Evolutionary conservation across 92 coral and sea anemone genomes (phyloP), one percentile per base, ranked within the genome.

Genomic region (Phenganax subtilis): DNA sequence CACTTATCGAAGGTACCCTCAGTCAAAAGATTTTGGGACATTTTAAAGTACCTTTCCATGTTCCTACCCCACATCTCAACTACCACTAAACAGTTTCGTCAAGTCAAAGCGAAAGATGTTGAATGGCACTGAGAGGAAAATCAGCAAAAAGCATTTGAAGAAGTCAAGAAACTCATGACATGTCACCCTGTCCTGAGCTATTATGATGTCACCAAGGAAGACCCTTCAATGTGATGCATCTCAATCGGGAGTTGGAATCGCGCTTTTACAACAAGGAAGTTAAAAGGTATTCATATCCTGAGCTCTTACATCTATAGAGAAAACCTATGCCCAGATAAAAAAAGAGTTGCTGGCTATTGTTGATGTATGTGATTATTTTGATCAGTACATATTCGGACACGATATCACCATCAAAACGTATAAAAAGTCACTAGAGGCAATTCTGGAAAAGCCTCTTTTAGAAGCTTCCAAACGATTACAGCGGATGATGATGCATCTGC

Each of bases 171-270:
- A 66, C 71, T 81, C 14, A 81, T 85, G 28, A 71, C 75, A 30
- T 30, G 10, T 52, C 51, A 76, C n/a, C 84, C 78, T 7, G 87
- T 77, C 28, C 83, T 85, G 56, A 77, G 59, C 47, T 76, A 76
- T 57, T 78, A 64, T 77, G 75, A 64, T 51, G 67, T 81, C 20
- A n/a, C 66, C 71, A 74, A 85, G 87, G 70, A 71, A 0, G 7
- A 71, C 75, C 55, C 57, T 71, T 52, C 76, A 68, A 37, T 77
- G 87, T 55, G 84, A 84, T 30, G 87, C 87, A 8, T 84, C 87
- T 11, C 55, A 56, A 14, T 68, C 75, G 25, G 88, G 85, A 8
- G 52, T 85, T 59, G 85, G 80, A 70, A 80, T 81, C 11, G 67
- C 80, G 10, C 75, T 75, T 25, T 55, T 80, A 9, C 88, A 85